Evolutionary conservation across 2,797 vertebrate genomes (phyloP).

Genomic region (Fistularia tabacaria): DNA sequence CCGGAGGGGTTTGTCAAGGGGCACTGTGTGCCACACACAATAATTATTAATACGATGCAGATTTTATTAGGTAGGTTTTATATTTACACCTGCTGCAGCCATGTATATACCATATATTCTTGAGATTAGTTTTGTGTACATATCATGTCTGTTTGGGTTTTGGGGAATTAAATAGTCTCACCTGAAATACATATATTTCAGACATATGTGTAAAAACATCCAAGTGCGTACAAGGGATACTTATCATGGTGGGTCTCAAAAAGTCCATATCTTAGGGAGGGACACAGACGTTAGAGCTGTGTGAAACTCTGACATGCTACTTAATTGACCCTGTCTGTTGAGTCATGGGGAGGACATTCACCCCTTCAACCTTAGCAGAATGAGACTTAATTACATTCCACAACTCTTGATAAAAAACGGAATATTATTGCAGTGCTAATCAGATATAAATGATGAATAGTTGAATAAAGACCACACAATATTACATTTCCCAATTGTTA

Average conservation of each 20-base stretch:
- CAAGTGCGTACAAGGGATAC: constrained; percentile 60
- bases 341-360: neutral
- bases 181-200: constrained; percentile 71
- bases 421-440: neutral
- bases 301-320: constrained; percentile 35
- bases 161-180: constrained; percentile 44
- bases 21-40: constrained; percentile 40
- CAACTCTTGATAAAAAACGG: neutral
- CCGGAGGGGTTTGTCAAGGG: constrained; percentile 42
- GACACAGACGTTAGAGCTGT: constrained; percentile 38
- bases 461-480: constrained; percentile 48
- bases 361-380: constrained; percentile 26
- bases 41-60: constrained; percentile 43
- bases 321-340: constrained; percentile 35
- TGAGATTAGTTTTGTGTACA: constrained; percentile 48
- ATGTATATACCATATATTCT: constrained; percentile 52
- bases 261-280: constrained; percentile 47
- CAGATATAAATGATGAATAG: constrained; percentile 9
- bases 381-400: constrained; percentile 40
- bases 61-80: constrained; percentile 56
- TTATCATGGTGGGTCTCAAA: constrained; percentile 57
- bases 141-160: constrained; percentile 39
- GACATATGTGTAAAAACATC: constrained; percentile 69
- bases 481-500: constrained; percentile 28
- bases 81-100: constrained; percentile 63